phyloP scores from a whole-genome alignment of 2,888 invertebrate species.

The Cosmorhoe ocellata region DNA sequence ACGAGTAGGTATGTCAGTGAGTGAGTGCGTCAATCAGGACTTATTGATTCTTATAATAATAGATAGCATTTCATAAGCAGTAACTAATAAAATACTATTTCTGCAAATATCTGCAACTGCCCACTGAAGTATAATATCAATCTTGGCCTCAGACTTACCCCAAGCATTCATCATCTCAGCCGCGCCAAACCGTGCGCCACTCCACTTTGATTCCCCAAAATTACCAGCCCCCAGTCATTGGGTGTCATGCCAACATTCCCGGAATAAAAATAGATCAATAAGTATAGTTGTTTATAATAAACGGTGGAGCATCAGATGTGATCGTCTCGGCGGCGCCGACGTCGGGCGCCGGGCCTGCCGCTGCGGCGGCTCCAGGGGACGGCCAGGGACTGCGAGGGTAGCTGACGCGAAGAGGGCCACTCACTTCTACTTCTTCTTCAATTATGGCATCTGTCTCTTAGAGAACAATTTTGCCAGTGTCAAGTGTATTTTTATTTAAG shows the following conservation, averaged over 20 bases:
- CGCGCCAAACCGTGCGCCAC: slow-evolving; percentile 5
- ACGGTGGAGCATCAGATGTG: slow-evolving; percentile 36
- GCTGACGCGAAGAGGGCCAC: not conserved
- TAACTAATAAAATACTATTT: too few species aligned
- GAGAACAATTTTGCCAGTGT: too few species aligned
- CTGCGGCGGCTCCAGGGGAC: slow-evolving; percentile 38
- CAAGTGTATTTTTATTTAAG: too few species aligned
- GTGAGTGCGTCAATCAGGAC: too few species aligned
- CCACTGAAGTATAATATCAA: too few species aligned
- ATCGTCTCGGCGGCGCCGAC: slow-evolving; percentile 38
- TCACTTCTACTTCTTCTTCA: too few species aligned
- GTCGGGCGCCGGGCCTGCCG: slow-evolving; percentile 40
- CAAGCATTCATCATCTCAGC: not conserved
- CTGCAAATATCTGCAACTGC: too few species aligned
- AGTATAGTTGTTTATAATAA: slow-evolving; percentile 53
- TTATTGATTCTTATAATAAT: too few species aligned
- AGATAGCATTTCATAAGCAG: too few species aligned
- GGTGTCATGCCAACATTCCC: slow-evolving; percentile 19
- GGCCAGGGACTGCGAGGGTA: slow-evolving; percentile 8
- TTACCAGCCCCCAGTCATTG: slow-evolving; percentile 12
- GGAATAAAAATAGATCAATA: slow-evolving; percentile 47
- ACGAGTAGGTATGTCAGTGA: too few species aligned
- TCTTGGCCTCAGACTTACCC: not conserved
- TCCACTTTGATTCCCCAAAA: slow-evolving; percentile 11
- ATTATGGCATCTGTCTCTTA: too few species aligned